Percentiles rank a stretch among this genome's conserved stretches.
Conservation (phyloP, 2,797 vertebrate genomes). For the Oreochromis grahami region DNA sequence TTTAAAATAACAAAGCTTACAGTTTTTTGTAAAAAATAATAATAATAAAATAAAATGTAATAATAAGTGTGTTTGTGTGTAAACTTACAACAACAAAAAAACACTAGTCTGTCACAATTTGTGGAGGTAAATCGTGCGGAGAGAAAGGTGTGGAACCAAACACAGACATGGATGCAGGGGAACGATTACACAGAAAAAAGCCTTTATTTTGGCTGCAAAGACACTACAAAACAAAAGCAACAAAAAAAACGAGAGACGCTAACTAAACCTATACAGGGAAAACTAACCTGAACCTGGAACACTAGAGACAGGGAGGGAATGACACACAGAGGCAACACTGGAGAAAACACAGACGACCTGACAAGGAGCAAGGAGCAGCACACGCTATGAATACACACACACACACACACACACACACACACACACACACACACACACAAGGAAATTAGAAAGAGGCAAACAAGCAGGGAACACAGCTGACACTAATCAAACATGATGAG, state of each 20-base stretch:
- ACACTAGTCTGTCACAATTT: background rate
- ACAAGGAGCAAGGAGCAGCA: background rate
- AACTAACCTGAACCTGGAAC: background rate
- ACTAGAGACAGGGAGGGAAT: background rate
- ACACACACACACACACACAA: background rate
- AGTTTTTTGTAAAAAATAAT: background rate
- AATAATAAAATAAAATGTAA: background rate
- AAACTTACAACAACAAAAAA: background rate
- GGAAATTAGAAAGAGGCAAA: background rate
- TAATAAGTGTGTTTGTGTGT: background rate
- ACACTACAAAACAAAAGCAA: background rate
- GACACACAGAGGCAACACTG: background rate
- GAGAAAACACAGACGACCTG: background rate
- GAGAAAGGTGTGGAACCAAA: background rate
- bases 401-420: background rate
- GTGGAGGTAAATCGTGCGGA: background rate
- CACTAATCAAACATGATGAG: background rate
- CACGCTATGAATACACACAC: background rate
- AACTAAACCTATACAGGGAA: background rate
- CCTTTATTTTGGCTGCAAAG: background rate
- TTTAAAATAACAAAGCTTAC: background rate
- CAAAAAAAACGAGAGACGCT: background rate
- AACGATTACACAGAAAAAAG: background rate
- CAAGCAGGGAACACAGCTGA: background rate
- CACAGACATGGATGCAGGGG: background rate